phyloP scores from a whole-genome alignment of 2,113 vertebrate genomes.

The Marmota monax region DNA sequence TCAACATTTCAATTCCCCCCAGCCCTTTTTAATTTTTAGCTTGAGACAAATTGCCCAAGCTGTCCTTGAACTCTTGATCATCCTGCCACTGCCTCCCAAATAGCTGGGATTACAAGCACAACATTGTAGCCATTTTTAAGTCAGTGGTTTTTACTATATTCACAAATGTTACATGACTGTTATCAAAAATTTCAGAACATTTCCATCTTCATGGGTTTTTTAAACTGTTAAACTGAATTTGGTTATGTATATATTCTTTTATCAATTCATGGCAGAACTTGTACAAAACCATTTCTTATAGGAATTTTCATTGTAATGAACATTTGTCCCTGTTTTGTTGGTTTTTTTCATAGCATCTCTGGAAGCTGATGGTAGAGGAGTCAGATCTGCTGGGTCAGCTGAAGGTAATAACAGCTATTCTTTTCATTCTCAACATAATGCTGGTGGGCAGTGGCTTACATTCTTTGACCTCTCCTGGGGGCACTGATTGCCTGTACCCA shows the following conservation, averaged over 20 bases:
- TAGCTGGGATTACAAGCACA: no score
- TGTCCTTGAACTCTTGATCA: no score
- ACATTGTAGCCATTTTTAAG: conserved; percentile 30
- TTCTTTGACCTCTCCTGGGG: background rate
- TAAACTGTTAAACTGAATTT: background rate
- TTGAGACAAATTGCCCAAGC: no score
- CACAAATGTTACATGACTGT: background rate
- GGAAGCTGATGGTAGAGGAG: conserved; percentile 99
- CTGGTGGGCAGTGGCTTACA: background rate
- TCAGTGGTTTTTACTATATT: conserved; percentile 18
- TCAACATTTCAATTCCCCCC: background rate
- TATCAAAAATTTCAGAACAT: background rate
- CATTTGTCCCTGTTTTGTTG: conserved; percentile 54
- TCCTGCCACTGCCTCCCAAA: no score
- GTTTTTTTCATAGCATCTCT: conserved; percentile 93
- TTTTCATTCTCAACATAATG: conserved; percentile 19
- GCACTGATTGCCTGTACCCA: background rate
- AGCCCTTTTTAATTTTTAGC: no score
- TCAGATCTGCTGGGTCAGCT: conserved; percentile 96
- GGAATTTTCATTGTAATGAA: conserved; percentile 59
- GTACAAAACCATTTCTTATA: background rate
- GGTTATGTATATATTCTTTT: background rate
- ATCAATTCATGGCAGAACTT: background rate
- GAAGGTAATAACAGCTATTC: conserved; percentile 90
- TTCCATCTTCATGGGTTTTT: background rate